phyloP scores from a whole-genome alignment of 2,888 invertebrate species.

The Xestoiulus laeticollis region DNA sequence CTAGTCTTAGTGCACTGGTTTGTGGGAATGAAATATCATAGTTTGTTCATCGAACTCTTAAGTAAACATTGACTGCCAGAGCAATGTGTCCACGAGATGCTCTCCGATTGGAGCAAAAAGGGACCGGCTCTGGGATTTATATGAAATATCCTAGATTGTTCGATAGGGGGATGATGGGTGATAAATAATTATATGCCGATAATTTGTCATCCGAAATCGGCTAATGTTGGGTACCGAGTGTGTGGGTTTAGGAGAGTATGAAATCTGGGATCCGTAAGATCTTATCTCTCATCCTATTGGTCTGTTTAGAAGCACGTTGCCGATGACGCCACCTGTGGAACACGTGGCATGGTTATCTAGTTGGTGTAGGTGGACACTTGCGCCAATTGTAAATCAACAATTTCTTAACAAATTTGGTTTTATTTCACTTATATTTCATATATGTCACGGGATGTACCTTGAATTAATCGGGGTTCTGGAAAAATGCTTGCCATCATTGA shows the following conservation, averaged over 20 bases:
- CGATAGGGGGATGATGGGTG: background rate
- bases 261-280: background rate
- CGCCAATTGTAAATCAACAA: too few relatives aligned
- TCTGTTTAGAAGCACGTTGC: background rate
- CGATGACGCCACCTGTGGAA: constrained; percentile 27
- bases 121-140: background rate
- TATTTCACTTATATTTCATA: too few relatives aligned
- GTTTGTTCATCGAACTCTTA: constrained; percentile 35
- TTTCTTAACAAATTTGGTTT: too few relatives aligned
- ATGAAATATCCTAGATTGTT: background rate
- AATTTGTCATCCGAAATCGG: constrained; percentile 34
- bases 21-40: constrained; percentile 13
- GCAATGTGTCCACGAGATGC: background rate
- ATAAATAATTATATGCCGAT: background rate
- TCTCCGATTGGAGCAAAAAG: constrained; percentile 7
- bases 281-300: background rate
- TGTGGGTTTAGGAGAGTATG: background rate
- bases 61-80: background rate
- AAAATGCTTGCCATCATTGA: too few relatives aligned
- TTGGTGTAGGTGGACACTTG: constrained; percentile 28
- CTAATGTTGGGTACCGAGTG: background rate
- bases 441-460: too few relatives aligned
- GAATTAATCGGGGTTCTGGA: too few relatives aligned
- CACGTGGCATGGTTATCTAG: background rate
- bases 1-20: constrained; percentile 8